A percentile compares a stretch with the other conserved stretches of the same genome.
Conservation (phyloP, 2,797 vertebrate genomes). For the Propithecus perrieri region DNA sequence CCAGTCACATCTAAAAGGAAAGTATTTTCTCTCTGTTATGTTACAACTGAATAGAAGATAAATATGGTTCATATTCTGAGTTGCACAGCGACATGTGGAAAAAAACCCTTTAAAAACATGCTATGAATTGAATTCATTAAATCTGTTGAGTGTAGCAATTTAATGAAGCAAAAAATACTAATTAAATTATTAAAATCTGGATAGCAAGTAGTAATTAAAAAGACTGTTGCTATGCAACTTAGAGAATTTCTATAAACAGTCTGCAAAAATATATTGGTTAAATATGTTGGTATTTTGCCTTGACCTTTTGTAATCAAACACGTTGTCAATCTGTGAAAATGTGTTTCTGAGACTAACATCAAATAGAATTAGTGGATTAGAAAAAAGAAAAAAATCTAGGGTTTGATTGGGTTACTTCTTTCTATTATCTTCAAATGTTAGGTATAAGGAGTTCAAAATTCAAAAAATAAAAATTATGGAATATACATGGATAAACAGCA, state of each 20-base stretch:
- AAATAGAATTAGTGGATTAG: slow-evolving; percentile 59
- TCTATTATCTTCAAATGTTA: slow-evolving; percentile 76
- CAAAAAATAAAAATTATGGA: slow-evolving; percentile 65
- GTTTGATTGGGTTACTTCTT: slow-evolving; percentile 72
- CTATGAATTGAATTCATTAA: slow-evolving; percentile 75
- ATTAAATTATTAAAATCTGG: slow-evolving; percentile 86
- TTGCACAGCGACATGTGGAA: slow-evolving; percentile 47
- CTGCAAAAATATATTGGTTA: slow-evolving; percentile 79
- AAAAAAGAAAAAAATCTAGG: not conserved
- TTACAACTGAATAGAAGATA: slow-evolving; percentile 17
- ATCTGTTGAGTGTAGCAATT: slow-evolving; percentile 78
- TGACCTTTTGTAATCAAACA: slow-evolving; percentile 84
- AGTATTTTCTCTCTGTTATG: not conserved
- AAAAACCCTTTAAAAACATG: slow-evolving; percentile 65
- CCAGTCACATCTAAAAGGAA: not conserved
- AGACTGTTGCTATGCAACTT: slow-evolving; percentile 81
- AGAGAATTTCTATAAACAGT: slow-evolving; percentile 75
- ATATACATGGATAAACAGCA: not conserved
- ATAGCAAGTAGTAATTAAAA: slow-evolving; percentile 84
- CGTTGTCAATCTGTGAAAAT: slow-evolving; percentile 74
- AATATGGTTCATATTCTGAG: slow-evolving; percentile 52
- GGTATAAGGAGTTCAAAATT: slow-evolving; percentile 50
- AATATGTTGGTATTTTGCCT: slow-evolving; percentile 81
- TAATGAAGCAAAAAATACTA: slow-evolving; percentile 85
- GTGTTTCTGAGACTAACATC: slow-evolving; percentile 71